A percentile compares a stretch with the other conserved stretches of the same genome.
These are phyloP conservation scores for Falco rusticolus DNA, from an alignment of 2,797 vertebrate species.

Conservation along the genomic window DNA sequence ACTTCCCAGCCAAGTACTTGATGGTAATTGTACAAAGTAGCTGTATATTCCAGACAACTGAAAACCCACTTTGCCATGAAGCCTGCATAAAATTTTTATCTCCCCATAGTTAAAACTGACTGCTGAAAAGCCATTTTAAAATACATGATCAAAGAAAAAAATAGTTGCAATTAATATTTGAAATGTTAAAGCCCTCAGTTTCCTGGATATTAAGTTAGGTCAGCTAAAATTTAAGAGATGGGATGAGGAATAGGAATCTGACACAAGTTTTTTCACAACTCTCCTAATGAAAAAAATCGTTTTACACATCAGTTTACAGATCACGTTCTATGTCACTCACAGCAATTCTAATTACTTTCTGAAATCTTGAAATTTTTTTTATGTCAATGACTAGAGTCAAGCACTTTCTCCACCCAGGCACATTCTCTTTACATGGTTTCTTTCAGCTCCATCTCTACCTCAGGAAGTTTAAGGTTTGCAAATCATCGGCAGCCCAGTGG, in stretches of 20 bases:
- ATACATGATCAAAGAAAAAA: not conserved
- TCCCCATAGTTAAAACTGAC: conserved; percentile 2
- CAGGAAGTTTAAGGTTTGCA: not conserved
- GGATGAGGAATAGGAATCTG: not conserved
- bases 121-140: not conserved
- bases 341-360: not conserved
- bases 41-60: not conserved
- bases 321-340: not conserved
- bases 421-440: not conserved
- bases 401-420: not conserved
- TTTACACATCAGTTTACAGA: not conserved
- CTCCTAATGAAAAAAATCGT: not conserved
- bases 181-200: not conserved
- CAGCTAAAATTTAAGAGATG: not conserved
- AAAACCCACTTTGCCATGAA: conserved; percentile 24
- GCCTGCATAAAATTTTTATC: conserved; percentile 6
- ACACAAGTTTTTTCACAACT: not conserved
- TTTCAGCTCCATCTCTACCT: not conserved
- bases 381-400: not conserved
- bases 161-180: not conserved
- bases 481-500: not conserved
- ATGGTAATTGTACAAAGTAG: conserved; percentile 6
- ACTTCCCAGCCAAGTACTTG: conserved; percentile 17
- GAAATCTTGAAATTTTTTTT: not conserved
- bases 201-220: not conserved